Evolutionary conservation across 2,888 invertebrate genomes (phyloP), one percentile per base, ranked within the genome.

Genomic region (Sipha maydis): DNA sequence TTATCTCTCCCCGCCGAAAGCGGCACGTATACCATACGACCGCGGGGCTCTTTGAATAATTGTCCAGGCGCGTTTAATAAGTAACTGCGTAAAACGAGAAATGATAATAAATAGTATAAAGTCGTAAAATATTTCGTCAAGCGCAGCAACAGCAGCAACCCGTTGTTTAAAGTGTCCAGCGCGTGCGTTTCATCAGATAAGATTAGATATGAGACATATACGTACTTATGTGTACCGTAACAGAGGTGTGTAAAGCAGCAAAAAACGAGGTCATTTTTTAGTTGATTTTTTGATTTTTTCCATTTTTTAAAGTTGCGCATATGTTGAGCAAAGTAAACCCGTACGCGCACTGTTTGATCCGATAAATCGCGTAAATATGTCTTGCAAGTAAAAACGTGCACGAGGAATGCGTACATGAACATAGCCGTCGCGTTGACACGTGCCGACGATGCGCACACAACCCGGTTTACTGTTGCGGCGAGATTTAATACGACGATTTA

Each of bases 171-270:
- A 21, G 61, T 25, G 69, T 5, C n/a, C 69, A 28, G 69, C 69
- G 28, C 28, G 69, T 19, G 67, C 41, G 82, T 69, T 25, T 28
- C 83, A 73, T 73, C 83, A 75, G 83, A 83, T 83, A 83, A 83
- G n/a, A 17, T 21, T 4, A 21, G 17, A 56, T 56, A 19, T 21
- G 56, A 17, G 56, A 41, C 56, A 11, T 56, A 56, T 56, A 19
- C 4, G 21, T 4, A 61, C 48, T 1, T 14, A 14, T 14, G 11
- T 14, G 48, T 14, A 48, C 48, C 3, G 0, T 2, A 2, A 48
- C 14, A 48, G 2, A 9, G 1, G 5, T 1, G 9, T 48, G 11
- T 48, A 48, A 14, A 48, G 14, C 48, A 48, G 14, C 48, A 14
- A 14, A 48, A 48, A 11, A 48, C 48, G 48, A 48, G 48, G 48